phyloP scores from a whole-genome alignment of 2,888 invertebrate genomes.

The Synanthedon tipuliformis region DNA sequence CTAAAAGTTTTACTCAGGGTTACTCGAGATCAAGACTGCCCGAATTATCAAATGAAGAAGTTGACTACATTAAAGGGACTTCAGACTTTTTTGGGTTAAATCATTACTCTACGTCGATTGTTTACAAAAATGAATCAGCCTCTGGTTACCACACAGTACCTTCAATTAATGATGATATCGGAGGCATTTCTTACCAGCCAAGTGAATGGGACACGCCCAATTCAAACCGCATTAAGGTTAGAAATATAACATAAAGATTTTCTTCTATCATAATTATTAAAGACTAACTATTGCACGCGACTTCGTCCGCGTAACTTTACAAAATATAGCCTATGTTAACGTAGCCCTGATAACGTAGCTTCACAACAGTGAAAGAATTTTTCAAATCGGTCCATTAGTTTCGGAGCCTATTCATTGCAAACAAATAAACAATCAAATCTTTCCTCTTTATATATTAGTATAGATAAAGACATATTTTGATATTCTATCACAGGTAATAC shows the following conservation, averaged over 20 bases:
- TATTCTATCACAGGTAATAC: conserved; percentile 35
- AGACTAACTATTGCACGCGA: no score
- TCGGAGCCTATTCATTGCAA: no score
- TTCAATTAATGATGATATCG: conserved; percentile 24
- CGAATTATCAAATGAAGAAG: conserved; percentile 69
- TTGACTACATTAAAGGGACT: conserved; percentile 62
- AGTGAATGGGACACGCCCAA: conserved; percentile 13
- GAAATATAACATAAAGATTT: background rate
- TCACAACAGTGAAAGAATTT: no score
- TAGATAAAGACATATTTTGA: no score
- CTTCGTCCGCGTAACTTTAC: no score
- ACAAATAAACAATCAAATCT: no score
- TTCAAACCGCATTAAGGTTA: conserved; percentile 6
- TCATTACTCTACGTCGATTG: conserved; percentile 15
- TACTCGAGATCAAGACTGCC: conserved; percentile 69
- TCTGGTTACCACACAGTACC: conserved; percentile 13
- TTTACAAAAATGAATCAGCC: conserved; percentile 20
- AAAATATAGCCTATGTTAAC: no score
- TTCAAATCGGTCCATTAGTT: no score
- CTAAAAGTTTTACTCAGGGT: conserved; percentile 69
- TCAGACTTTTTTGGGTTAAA: conserved; percentile 80
- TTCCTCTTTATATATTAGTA: no score
- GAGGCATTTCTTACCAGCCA: conserved; percentile 7
- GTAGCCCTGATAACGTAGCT: no score
- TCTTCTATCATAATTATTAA: no score